These are phyloP conservation scores for Apomyelois bistriatella DNA, from an alignment of 2,888 invertebrate genomes.

Conservation along the genomic window DNA sequence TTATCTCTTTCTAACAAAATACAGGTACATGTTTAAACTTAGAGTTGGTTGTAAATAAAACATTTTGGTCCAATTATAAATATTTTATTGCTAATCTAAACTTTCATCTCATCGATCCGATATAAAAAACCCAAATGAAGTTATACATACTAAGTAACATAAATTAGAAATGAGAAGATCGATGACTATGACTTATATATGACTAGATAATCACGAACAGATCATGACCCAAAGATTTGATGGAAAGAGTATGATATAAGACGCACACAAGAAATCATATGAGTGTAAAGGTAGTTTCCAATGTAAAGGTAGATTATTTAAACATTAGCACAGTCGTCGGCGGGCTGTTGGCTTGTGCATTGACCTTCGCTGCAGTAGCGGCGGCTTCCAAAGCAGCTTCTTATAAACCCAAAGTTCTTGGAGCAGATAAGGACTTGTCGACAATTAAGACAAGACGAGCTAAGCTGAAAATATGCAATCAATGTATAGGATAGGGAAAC, in stretches of 20 bases:
- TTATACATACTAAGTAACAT: no score
- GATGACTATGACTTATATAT: neutral
- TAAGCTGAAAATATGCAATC: neutral
- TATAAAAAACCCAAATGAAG: neutral
- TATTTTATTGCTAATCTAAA: conserved; percentile 36
- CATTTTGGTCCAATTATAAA: conserved; percentile 39
- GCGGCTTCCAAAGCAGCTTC: conserved; percentile 36
- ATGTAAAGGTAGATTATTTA: conserved; percentile 1
- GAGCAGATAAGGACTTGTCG: conserved; percentile 37
- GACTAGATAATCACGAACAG: neutral
- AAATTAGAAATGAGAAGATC: neutral
- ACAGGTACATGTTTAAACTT: conserved; percentile 43
- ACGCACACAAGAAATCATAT: no score
- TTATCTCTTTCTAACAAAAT: conserved; percentile 22
- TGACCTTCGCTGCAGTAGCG: conserved; percentile 49
- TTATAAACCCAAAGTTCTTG: conserved; percentile 35
- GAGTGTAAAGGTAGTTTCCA: no score
- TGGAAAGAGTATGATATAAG: neutral
- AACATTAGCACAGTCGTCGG: conserved; percentile 37
- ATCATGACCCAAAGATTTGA: neutral
- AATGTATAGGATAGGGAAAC: no score
- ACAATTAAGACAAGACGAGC: conserved; percentile 37
- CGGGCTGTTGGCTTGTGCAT: conserved; percentile 44
- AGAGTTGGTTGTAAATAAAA: conserved; percentile 66
- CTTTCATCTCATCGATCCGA: neutral